These are phyloP conservation scores for Drosophila aff. DNA, from an alignment of 1,140 invertebrate species.

Conservation along the genomic window DNA sequence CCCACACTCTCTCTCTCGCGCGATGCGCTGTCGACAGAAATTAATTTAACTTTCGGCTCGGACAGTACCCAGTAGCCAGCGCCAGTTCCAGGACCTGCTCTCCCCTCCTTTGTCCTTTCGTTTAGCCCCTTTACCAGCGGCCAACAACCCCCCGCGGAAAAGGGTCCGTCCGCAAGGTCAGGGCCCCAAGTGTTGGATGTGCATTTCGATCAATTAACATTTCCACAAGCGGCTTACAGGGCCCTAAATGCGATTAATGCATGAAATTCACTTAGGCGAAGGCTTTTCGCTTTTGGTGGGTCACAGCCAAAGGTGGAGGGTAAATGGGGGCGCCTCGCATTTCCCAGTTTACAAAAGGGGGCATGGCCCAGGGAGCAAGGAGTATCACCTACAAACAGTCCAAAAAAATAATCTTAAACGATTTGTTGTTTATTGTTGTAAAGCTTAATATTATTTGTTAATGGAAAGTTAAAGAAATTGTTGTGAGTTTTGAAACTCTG, in stretches of 20 bases:
- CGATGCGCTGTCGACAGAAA: slow-evolving; percentile 63
- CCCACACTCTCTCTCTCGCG: not conserved
- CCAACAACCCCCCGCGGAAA: not conserved
- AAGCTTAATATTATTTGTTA: not conserved
- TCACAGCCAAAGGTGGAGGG: not conserved
- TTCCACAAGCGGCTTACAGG: slow-evolving; percentile 60
- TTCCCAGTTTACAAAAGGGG: not conserved
- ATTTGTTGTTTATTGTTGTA: not conserved
- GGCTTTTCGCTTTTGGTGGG: slow-evolving; percentile 4
- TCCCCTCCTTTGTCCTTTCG: no score
- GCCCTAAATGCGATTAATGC: slow-evolving; percentile 70
- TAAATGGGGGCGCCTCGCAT: not conserved
- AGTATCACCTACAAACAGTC: not conserved
- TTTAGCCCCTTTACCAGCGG: not conserved
- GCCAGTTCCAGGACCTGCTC: not conserved
- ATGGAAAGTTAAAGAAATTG: not conserved
- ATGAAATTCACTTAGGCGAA: slow-evolving; percentile 61
- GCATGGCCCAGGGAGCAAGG: not conserved
- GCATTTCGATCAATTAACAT: slow-evolving; percentile 75
- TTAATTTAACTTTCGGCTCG: slow-evolving; percentile 70
- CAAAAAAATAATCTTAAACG: not conserved
- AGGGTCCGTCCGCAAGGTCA: slow-evolving; percentile 43
- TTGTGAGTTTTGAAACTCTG: no score
- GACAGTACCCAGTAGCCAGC: slow-evolving; percentile 1
- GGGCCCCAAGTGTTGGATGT: slow-evolving; percentile 48